Conservation (phyloP, 2,888 invertebrate genomes). For the Drosophila vallismaia region DNA sequence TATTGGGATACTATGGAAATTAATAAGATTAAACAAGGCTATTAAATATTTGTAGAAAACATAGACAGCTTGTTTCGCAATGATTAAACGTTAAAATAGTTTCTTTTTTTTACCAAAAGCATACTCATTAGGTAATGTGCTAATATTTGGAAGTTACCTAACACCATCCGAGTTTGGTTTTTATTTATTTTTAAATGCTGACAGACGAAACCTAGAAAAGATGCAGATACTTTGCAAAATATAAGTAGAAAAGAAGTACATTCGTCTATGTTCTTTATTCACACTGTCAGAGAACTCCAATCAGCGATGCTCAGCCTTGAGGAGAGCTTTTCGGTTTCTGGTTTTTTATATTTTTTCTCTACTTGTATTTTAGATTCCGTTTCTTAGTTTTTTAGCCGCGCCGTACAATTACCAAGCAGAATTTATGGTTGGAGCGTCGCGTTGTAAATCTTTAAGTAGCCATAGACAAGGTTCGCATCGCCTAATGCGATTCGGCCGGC, state of each 20-base stretch:
- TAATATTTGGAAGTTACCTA: slow-evolving; percentile 37
- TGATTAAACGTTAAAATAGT: slow-evolving; percentile 12
- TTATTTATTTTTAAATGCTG: slow-evolving; percentile 67
- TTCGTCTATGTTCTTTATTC: slow-evolving; percentile 26
- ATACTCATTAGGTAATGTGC: slow-evolving; percentile 34
- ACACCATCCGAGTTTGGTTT: slow-evolving; percentile 33
- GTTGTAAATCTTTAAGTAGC: slow-evolving; percentile 75
- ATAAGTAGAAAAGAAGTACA: slow-evolving; percentile 21
- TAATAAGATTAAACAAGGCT: background rate
- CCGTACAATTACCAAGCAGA: slow-evolving; percentile 62
- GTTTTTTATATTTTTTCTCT: background rate
- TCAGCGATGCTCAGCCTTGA: slow-evolving; percentile 39
- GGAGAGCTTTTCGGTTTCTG: slow-evolving; percentile 29
- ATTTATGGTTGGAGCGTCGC: slow-evolving; percentile 62
- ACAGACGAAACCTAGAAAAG: slow-evolving; percentile 34
- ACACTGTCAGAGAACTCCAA: slow-evolving; percentile 22
- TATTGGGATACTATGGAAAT: too few relatives aligned
- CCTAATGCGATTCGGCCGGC: slow-evolving; percentile 59
- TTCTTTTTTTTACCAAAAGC: slow-evolving; percentile 14
- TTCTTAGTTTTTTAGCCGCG: slow-evolving; percentile 4
- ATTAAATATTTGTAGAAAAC: background rate
- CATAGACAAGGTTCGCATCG: slow-evolving; percentile 44
- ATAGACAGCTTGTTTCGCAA: slow-evolving; percentile 2
- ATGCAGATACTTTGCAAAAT: slow-evolving; percentile 7
- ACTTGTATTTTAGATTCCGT: slow-evolving; percentile 1